These are phyloP conservation scores for Polia nebulosa DNA, from an alignment of 2,888 invertebrate genomes.

Conservation along the genomic window DNA sequence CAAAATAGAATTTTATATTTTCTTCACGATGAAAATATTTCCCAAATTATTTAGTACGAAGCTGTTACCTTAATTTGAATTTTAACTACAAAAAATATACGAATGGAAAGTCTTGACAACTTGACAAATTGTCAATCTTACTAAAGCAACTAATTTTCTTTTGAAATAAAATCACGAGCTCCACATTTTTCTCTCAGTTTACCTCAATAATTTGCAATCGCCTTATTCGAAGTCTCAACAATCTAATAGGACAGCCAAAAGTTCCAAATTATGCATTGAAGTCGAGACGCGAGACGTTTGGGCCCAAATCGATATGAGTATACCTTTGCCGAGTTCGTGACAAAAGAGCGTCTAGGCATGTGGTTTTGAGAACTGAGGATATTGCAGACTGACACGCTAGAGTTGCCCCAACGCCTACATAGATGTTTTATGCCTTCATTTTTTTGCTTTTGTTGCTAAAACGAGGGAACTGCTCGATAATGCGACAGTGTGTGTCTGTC, in stretches of 20 bases:
- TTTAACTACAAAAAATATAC: background rate
- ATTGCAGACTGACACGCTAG: constrained; percentile 49
- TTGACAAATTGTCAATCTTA: too few species aligned
- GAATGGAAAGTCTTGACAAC: too few species aligned
- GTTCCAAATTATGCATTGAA: constrained; percentile 57
- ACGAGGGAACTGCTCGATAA: constrained; percentile 24
- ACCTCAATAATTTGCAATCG: constrained; percentile 20
- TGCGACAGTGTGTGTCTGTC: constrained; percentile 9
- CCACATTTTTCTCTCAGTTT: background rate
- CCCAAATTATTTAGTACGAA: background rate
- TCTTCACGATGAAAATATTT: background rate
- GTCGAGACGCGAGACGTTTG: constrained; percentile 28
- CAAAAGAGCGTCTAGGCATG: constrained; percentile 36
- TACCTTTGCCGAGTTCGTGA: constrained; percentile 41
- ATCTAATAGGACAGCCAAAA: constrained; percentile 36
- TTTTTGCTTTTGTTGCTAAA: constrained; percentile 27
- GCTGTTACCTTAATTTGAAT: background rate
- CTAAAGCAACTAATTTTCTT: too few species aligned
- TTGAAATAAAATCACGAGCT: background rate
- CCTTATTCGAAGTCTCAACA: constrained; percentile 9
- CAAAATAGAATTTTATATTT: background rate
- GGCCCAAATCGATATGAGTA: constrained; percentile 51
- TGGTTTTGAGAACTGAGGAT: constrained; percentile 42
- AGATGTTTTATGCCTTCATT: constrained; percentile 4
- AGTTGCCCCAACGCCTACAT: background rate